phyloP scores from a whole-genome alignment of 2,888 invertebrate species.

The Polydrusus pterygomalis region DNA sequence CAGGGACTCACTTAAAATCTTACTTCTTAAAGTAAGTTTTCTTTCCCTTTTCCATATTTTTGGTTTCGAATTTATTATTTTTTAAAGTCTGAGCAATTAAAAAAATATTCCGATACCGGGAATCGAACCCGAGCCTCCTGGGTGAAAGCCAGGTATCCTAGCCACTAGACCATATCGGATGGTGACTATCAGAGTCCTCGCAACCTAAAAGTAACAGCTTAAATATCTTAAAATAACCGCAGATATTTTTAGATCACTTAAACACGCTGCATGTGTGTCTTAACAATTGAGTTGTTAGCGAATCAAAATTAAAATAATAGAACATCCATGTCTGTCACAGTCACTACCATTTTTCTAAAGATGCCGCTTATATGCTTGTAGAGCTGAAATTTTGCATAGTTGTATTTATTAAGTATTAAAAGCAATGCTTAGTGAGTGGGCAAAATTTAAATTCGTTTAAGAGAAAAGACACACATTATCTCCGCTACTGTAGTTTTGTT shows the following conservation, averaged over 20 bases:
- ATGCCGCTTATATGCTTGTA: no score
- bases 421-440: no score
- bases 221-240: neutral
- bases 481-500: slow-evolving; percentile 13
- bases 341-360: no score
- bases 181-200: neutral
- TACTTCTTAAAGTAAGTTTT: no score
- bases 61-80: neutral
- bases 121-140: slow-evolving; percentile 80
- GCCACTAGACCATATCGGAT: slow-evolving; percentile 77
- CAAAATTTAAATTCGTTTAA: no score
- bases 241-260: no score
- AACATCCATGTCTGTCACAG: no score
- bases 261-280: neutral
- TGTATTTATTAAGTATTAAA: no score
- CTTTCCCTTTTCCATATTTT: no score
- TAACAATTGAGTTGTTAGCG: no score
- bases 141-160: slow-evolving; percentile 78
- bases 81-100: neutral
- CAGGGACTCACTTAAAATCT: neutral
- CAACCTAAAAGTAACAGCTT: neutral
- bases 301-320: no score
- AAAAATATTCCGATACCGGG: slow-evolving; percentile 75
- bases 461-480: neutral
- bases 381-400: no score